Percentiles rank a stretch among this genome's conserved stretches.
These are phyloP conservation scores for Tridacna crocea DNA, from an alignment of 2,888 invertebrate species.

Conservation along the genomic window DNA sequence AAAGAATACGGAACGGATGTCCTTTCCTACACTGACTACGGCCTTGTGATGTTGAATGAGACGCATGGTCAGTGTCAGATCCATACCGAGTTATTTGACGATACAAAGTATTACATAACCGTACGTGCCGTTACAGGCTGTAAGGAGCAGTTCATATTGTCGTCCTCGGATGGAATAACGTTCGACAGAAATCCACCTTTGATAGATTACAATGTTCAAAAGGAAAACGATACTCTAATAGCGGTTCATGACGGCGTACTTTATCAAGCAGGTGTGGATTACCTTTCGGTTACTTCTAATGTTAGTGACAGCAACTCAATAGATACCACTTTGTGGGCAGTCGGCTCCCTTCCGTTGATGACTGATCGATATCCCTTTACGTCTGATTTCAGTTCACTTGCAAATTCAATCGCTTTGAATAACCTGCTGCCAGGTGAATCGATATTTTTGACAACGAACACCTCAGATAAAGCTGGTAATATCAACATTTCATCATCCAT, in stretches of 20 bases:
- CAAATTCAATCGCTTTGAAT: conserved; percentile 38
- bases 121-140: conserved; percentile 73
- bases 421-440: conserved; percentile 52
- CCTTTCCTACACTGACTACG: conserved; percentile 68
- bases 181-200: conserved; percentile 64
- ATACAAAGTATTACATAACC: conserved; percentile 64
- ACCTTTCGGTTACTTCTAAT: conserved; percentile 45
- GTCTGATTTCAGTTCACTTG: conserved; percentile 33
- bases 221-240: conserved; percentile 40
- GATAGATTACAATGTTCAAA: conserved; percentile 35
- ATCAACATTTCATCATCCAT: conserved; percentile 42
- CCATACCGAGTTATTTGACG: conserved; percentile 65
- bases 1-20: conserved; percentile 68
- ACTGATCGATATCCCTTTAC: conserved; percentile 41
- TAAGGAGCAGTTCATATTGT: conserved; percentile 66
- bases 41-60: conserved; percentile 69
- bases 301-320: conserved; percentile 53
- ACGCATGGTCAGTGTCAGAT: conserved; percentile 69
- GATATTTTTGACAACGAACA: conserved; percentile 54
- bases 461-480: conserved; percentile 64
- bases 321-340: conserved; percentile 30
- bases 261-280: conserved; percentile 55
- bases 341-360: conserved; percentile 44
- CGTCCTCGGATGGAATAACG: conserved; percentile 72
- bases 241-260: conserved; percentile 31